Evolutionary conservation across 2,797 vertebrate genomes (phyloP).

Genomic region (Perodicticus potto): DNA sequence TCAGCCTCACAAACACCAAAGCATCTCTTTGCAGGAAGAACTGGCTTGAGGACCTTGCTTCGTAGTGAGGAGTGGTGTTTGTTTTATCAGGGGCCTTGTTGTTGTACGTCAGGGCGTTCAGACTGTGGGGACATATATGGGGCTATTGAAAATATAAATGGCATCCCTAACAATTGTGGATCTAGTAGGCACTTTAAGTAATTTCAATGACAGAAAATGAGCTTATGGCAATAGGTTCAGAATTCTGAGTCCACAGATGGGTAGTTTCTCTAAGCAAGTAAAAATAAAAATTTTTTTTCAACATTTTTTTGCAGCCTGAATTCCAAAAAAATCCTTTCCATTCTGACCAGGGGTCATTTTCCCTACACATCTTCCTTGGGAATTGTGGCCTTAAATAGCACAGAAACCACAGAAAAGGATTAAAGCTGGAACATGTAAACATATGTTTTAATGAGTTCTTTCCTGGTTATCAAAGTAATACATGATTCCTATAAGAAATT

Average conservation of each 20-base stretch:
- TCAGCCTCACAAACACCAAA: background rate
- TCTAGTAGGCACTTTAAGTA: background rate
- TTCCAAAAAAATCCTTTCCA: constrained; percentile 50
- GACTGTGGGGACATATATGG: background rate
- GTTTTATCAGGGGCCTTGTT: background rate
- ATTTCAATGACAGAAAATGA: background rate
- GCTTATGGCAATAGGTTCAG: background rate
- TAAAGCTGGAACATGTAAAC: constrained; percentile 1
- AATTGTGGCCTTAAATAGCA: background rate
- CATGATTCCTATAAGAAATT: background rate
- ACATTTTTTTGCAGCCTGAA: background rate
- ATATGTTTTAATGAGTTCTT: constrained; percentile 16
- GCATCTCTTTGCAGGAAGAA: constrained; percentile 7
- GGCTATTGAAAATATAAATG: background rate
- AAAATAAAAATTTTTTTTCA: background rate
- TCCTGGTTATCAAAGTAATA: background rate
- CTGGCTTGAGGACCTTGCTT: background rate
- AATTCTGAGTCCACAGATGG: constrained; percentile 1
- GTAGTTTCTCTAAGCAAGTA: background rate
- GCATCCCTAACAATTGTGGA: background rate
- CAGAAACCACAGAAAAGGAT: constrained; percentile 15
- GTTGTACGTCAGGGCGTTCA: background rate
- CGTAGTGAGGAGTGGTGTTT: background rate
- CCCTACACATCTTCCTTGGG: background rate
- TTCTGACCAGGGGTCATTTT: background rate